Evolutionary conservation across 2,888 invertebrate species (phyloP).

Genomic region (Spisula solida): DNA sequence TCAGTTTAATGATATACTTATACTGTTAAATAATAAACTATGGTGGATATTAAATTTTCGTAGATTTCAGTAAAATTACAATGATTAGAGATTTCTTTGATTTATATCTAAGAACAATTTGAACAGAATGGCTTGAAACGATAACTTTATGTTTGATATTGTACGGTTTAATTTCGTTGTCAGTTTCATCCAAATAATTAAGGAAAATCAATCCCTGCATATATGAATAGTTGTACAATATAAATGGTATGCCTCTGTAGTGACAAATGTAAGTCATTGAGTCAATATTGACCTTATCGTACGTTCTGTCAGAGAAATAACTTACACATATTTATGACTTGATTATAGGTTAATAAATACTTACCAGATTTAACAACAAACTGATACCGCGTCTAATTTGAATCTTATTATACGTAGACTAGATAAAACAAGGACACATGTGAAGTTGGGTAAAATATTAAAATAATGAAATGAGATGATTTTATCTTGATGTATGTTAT

Average conservation of each 20-base stretch:
- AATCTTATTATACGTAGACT: neutral
- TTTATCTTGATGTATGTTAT: neutral
- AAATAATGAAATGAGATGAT: neutral
- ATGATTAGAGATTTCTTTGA: no score
- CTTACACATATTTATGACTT: conserved; percentile 20
- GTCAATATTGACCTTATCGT: conserved; percentile 34
- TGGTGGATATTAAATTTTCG: no score
- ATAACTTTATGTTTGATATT: no score
- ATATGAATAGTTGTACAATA: neutral
- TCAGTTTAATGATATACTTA: no score
- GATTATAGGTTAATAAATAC: conserved; percentile 32
- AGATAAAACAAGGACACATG: neutral
- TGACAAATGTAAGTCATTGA: neutral
- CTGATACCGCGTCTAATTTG: neutral
- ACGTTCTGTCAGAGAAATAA: neutral
- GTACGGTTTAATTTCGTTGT: no score
- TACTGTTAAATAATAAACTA: no score
- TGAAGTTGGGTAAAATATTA: neutral
- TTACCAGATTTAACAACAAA: conserved; percentile 29
- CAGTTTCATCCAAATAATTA: neutral
- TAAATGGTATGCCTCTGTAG: neutral
- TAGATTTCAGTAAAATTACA: no score
- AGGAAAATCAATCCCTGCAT: neutral
- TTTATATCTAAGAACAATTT: no score
- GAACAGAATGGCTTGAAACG: no score